phyloP scores from a whole-genome alignment of 1,140 invertebrate species.

The Apis dorsata region DNA sequence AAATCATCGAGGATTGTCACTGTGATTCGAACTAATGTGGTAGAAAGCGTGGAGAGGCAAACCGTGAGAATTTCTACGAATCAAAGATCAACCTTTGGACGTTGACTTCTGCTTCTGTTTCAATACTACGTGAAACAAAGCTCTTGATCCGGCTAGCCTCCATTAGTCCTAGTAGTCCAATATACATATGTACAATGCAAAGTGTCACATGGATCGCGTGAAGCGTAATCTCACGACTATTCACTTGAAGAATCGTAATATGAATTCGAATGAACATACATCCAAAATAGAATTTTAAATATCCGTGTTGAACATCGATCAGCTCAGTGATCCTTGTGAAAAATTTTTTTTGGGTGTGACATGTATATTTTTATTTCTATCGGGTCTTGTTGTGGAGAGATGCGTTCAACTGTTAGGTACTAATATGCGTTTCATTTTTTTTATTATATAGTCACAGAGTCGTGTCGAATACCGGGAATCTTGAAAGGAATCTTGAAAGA shows the following conservation, averaged over 20 bases:
- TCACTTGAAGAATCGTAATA: background rate
- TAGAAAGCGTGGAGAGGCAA: background rate
- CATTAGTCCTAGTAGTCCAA: constrained; percentile 50
- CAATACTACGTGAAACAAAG: constrained; percentile 37
- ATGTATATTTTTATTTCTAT: constrained; percentile 70
- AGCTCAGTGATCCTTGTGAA: constrained; percentile 56
- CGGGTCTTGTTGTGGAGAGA: constrained; percentile 69
- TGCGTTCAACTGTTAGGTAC: constrained; percentile 66
- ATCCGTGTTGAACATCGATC: constrained; percentile 63
- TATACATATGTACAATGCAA: constrained; percentile 20
- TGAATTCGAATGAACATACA: background rate
- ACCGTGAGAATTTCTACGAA: background rate
- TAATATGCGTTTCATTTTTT: constrained; percentile 63
- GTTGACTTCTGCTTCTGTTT: background rate
- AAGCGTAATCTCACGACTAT: background rate
- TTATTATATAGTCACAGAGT: constrained; percentile 29
- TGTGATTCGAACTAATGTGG: background rate
- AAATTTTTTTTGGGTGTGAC: constrained; percentile 73
- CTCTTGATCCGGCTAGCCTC: constrained; percentile 59
- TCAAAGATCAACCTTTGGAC: background rate
- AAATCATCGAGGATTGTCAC: background rate
- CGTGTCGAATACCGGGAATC: constrained; percentile 53
- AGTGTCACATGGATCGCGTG: constrained; percentile 59
- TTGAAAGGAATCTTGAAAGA: too few relatives aligned
- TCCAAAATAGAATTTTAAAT: background rate